Conservation (phyloP, 2,113 vertebrate species). For the Oncorhynchus masou region DNA sequence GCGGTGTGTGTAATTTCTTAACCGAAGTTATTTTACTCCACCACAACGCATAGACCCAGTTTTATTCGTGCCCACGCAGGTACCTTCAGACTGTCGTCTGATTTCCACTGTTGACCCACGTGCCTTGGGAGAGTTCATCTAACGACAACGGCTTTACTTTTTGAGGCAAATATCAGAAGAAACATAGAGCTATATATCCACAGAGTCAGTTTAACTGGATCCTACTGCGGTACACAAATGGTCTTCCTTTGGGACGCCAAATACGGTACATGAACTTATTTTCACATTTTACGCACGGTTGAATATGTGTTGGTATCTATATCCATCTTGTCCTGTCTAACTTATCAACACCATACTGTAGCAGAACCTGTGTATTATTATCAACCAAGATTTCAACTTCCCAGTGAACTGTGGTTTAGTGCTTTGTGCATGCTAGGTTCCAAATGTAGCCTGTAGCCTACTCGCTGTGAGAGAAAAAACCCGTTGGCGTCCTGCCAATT, state of each 20-base stretch:
- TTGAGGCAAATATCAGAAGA: background rate
- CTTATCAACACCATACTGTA: no score
- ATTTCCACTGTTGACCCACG: background rate
- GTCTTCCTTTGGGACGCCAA: constrained; percentile 82
- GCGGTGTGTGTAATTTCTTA: background rate
- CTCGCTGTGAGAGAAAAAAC: no score
- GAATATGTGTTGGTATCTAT: background rate
- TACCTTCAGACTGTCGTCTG: background rate
- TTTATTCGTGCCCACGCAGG: background rate
- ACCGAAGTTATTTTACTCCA: background rate
- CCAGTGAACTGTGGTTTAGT: no score
- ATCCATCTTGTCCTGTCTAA: background rate
- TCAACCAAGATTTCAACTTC: no score
- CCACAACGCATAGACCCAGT: background rate
- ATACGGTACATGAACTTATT: constrained; percentile 68
- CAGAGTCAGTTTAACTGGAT: background rate
- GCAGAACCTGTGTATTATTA: no score
- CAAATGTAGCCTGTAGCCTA: no score
- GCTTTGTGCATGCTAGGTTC: no score
- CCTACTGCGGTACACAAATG: constrained; percentile 65
- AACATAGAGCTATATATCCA: background rate
- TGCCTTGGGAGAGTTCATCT: background rate
- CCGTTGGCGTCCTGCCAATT: no score
- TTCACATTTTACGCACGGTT: background rate
- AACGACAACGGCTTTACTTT: background rate